A percentile compares a stretch with the other conserved stretches of the same genome.
Conservation (phyloP, 2,113 vertebrate genomes). For the Halichoeres trimaculatus region DNA sequence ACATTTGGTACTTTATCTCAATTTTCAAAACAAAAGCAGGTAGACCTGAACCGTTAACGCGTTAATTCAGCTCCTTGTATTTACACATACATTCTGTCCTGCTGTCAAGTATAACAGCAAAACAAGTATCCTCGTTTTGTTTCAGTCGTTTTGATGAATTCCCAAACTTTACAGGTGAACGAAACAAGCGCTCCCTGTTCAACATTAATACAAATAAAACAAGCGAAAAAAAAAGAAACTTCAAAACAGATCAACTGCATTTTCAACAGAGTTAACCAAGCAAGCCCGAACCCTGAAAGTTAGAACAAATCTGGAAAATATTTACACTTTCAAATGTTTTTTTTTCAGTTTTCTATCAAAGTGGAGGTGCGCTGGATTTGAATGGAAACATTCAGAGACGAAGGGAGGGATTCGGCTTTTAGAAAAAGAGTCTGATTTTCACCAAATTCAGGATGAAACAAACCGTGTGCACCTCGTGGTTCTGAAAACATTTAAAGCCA, state of each 20-base stretch:
- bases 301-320: slow-evolving; percentile 27
- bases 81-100: slow-evolving; percentile 64
- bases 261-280: slow-evolving; percentile 36
- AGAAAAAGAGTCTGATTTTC: background rate
- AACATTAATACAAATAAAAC: slow-evolving; percentile 24
- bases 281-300: slow-evolving; percentile 52
- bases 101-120: slow-evolving; percentile 58
- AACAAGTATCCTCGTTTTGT: slow-evolving; percentile 16
- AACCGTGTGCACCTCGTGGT: background rate
- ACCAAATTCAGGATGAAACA: background rate
- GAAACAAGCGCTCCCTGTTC: slow-evolving; percentile 44
- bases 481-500: slow-evolving; percentile 29
- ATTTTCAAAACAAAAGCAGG: too few species aligned
- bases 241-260: slow-evolving; percentile 26
- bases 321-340: slow-evolving; percentile 20
- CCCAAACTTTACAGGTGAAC: background rate
- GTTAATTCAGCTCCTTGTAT: slow-evolving; percentile 29
- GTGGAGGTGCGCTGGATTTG: background rate
- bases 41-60: background rate
- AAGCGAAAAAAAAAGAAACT: background rate
- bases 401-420: background rate
- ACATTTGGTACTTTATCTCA: background rate
- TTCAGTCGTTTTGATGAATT: background rate
- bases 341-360: background rate
- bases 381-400: background rate